Conservation (phyloP, 2,113 vertebrate species). For the Scatophagus argus region DNA sequence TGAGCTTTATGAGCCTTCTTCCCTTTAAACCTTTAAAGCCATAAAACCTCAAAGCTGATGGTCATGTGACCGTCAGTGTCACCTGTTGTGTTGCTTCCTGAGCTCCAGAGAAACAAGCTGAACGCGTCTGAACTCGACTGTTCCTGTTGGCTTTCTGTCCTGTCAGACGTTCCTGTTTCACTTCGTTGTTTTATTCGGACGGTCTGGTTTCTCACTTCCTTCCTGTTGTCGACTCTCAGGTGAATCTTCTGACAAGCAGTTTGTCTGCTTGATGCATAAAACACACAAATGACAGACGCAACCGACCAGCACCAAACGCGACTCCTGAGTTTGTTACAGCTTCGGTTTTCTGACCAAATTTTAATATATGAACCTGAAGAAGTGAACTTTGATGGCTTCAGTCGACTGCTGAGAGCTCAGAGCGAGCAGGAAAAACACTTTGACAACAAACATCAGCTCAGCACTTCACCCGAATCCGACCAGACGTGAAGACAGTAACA, state of each 20-base stretch:
- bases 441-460: too few species aligned
- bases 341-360: not conserved
- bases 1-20: not conserved
- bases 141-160: not conserved
- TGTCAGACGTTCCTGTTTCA: not conserved
- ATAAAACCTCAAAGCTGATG: not conserved
- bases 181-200: conserved; percentile 11
- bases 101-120: too few species aligned
- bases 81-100: not conserved
- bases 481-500: too few species aligned
- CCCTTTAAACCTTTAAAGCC: conserved; percentile 6
- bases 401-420: not conserved
- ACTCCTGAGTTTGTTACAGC: not conserved
- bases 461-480: too few species aligned
- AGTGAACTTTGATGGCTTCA: not conserved
- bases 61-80: not conserved
- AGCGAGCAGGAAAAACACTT: too few species aligned
- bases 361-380: not conserved
- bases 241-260: conserved; percentile 7
- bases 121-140: not conserved
- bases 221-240: conserved; percentile 44
- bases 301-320: too few species aligned
- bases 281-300: not conserved
- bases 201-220: conserved; percentile 3
- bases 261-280: not conserved